Evolutionary conservation across 2,888 invertebrate genomes (phyloP).

Genomic region (Catocala fraxini): DNA sequence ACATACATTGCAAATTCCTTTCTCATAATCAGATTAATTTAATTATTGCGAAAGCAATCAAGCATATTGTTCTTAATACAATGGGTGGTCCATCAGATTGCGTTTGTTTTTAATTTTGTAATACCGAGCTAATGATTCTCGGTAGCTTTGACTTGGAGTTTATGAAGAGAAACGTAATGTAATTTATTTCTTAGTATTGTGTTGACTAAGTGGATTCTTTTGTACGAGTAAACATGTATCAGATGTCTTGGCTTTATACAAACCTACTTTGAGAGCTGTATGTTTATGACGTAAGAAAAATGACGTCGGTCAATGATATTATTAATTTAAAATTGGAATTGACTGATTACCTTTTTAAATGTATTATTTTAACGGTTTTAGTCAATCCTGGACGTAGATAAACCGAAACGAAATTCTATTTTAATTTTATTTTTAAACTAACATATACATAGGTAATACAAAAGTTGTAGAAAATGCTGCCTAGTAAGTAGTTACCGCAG

Average conservation of each 20-base stretch:
- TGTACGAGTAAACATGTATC: constrained; percentile 1
- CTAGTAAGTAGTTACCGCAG: no score
- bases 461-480: no score
- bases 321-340: no score
- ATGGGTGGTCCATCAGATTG: constrained; percentile 48
- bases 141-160: constrained; percentile 35
- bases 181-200: constrained; percentile 14
- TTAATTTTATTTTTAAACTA: no score
- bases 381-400: no score
- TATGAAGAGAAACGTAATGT: constrained; percentile 11
- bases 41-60: constrained; percentile 6
- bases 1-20: constrained; percentile 4
- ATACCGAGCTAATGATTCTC: constrained; percentile 41
- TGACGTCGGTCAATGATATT: no score
- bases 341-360: no score
- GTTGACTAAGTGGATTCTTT: constrained; percentile 6
- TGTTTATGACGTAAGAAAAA: no score
- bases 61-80: constrained; percentile 31
- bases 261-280: no score
- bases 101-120: constrained; percentile 46
- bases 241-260: not conserved
- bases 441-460: no score
- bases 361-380: no score
- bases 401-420: no score
- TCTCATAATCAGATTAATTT: constrained; percentile 13